Conservation (phyloP, 2,797 vertebrate genomes). For the Cirrhinus mrigala region DNA sequence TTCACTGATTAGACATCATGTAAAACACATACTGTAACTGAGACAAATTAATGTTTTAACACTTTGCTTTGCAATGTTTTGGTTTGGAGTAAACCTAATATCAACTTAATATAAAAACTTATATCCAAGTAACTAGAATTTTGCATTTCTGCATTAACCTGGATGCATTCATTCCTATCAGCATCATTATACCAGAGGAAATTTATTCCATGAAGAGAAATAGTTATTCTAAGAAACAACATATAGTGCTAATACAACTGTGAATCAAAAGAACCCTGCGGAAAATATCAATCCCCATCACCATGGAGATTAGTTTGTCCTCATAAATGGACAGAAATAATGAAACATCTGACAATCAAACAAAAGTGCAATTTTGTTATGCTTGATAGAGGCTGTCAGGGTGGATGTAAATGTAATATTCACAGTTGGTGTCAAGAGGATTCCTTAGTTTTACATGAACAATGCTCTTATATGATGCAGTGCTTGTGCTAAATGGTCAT, state of each 20-base stretch:
- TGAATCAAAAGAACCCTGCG: slow-evolving; percentile 20
- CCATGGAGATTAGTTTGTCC: background rate
- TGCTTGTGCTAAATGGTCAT: background rate
- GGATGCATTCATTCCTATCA: background rate
- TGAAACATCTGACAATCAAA: slow-evolving; percentile 16
- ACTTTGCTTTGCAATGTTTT: background rate
- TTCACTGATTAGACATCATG: background rate
- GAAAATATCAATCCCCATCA: slow-evolving; percentile 17
- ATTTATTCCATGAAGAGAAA: background rate
- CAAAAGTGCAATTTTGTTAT: slow-evolving; percentile 23
- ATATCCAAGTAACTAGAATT: background rate
- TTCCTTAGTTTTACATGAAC: background rate
- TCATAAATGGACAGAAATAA: slow-evolving; percentile 32
- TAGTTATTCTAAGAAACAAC: background rate
- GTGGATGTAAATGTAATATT: slow-evolving; percentile 9
- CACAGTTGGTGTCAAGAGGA: background rate
- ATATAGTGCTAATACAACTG: background rate
- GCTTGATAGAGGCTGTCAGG: slow-evolving; percentile 9
- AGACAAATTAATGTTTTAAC: background rate
- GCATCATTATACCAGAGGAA: background rate
- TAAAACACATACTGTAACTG: background rate
- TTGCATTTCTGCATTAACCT: background rate
- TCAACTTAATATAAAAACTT: background rate
- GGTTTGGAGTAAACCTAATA: background rate
- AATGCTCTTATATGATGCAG: background rate